Evolutionary conservation across 1,140 invertebrate genomes (phyloP).

Genomic region (Drosophila novamexicana): DNA sequence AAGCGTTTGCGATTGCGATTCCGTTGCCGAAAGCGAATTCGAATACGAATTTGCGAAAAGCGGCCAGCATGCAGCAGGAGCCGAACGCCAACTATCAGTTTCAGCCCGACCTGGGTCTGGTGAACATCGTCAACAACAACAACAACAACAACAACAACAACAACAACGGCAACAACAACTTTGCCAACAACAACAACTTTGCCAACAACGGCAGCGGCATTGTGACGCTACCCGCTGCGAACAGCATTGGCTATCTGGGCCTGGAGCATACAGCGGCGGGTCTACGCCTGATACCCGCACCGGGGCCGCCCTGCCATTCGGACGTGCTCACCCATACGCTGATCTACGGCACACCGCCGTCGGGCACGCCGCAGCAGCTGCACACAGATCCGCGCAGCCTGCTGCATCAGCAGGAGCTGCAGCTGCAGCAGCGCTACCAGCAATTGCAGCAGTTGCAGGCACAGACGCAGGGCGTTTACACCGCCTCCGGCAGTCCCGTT

Average conservation of each 20-base stretch:
- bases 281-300: conserved; percentile 56
- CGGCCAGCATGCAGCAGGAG: conserved; percentile 83
- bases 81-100: conserved; percentile 84
- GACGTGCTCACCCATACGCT: conserved; percentile 79
- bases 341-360: conserved; percentile 77
- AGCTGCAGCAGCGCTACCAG: conserved; percentile 79
- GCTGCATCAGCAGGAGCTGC: conserved; percentile 78
- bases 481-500: conserved; percentile 57
- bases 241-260: conserved; percentile 52
- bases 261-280: conserved; percentile 69
- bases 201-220: conserved; percentile 45
- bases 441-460: conserved; percentile 79
- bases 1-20: conserved; percentile 39
- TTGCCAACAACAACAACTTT: conserved; percentile 12
- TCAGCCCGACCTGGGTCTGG: conserved; percentile 82
- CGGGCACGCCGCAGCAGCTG: conserved; percentile 60
- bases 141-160: conserved; percentile 36
- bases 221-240: conserved; percentile 65
- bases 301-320: conserved; percentile 51
- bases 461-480: conserved; percentile 75
- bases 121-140: conserved; percentile 77
- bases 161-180: conserved; percentile 28
- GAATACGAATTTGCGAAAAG: conserved; percentile 60
- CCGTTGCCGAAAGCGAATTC: conserved; percentile 26
- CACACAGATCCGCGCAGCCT: conserved; percentile 72